Evolutionary conservation across 1,140 invertebrate species (phyloP).

Genomic region (Zaprionus lachaisei): DNA sequence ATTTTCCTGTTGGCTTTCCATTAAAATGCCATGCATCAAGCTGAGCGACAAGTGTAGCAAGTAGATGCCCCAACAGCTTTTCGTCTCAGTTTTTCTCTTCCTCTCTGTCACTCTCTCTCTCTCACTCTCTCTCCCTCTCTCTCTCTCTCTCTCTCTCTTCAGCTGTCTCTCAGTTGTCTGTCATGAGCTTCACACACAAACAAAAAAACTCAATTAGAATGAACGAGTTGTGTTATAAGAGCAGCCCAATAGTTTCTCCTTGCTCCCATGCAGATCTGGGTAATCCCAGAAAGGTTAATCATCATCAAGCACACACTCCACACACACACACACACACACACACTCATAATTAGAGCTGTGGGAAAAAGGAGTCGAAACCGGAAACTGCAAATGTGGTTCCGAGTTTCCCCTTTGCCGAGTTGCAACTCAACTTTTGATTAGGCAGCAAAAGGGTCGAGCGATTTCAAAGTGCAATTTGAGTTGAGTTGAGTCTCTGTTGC

Average conservation of each 20-base stretch:
- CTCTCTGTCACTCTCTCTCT: neutral
- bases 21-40: conserved; percentile 78
- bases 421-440: conserved; percentile 62
- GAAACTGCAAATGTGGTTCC: conserved; percentile 30
- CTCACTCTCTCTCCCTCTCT: neutral
- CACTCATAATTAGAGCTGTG: conserved; percentile 66
- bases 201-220: conserved; percentile 74
- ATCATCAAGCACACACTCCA: conserved; percentile 43
- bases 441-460: conserved; percentile 46
- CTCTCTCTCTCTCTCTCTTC: neutral
- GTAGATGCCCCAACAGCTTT: conserved; percentile 29
- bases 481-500: neutral
- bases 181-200: conserved; percentile 40
- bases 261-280: neutral
- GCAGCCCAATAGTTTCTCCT: neutral
- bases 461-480: conserved; percentile 9
- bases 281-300: conserved; percentile 10
- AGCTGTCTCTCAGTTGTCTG: conserved; percentile 28
- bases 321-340: conserved; percentile 9
- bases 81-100: neutral
- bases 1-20: conserved; percentile 66
- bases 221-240: conserved; percentile 56
- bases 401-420: neutral
- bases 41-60: conserved; percentile 54
- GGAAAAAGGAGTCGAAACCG: conserved; percentile 37